Percentiles rank a stretch among this genome's conserved stretches.
Evolutionary conservation across 92 coral and sea anemone genomes (phyloP).

Genomic region (Umimayanthus kanabou): DNA sequence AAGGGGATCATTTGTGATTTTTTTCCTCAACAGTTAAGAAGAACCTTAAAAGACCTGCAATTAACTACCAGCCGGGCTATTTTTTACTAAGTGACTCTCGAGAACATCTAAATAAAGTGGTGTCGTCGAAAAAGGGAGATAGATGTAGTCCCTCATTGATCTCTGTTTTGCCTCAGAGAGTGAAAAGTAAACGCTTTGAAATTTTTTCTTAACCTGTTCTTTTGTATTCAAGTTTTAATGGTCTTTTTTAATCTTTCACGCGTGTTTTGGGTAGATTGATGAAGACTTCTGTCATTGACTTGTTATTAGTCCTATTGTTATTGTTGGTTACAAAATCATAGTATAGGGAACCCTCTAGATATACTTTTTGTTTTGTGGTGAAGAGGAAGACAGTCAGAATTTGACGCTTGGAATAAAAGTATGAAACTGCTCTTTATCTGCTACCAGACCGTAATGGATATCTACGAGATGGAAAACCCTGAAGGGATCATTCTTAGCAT

Average conservation of each 20-base stretch:
- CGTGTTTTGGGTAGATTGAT: too few species aligned
- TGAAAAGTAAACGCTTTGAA: not conserved
- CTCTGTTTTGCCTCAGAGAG: not conserved
- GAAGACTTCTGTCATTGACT: too few species aligned
- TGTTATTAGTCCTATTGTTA: not conserved
- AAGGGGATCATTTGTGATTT: not conserved
- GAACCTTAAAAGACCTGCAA: too few species aligned
- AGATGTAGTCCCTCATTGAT: not conserved
- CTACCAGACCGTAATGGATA: slow-evolving; percentile 91
- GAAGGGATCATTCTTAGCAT: slow-evolving; percentile 94
- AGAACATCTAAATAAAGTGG: too few species aligned
- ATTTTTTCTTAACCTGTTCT: not conserved
- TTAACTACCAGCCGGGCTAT: too few species aligned
- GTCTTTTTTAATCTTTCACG: not conserved
- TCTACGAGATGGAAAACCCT: slow-evolving; percentile 91
- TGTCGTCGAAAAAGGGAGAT: too few species aligned
- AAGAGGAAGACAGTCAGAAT: not conserved
- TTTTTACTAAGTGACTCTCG: too few species aligned
- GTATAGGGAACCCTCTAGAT: not conserved
- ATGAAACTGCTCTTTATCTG: not conserved
- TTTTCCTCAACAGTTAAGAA: not conserved
- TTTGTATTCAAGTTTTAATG: not conserved
- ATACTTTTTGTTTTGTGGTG: too few species aligned
- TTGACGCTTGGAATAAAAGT: not conserved
- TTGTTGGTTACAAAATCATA: not conserved